Conservation (phyloP, 2,113 vertebrate species). For the Oreotragus oreotragus region DNA sequence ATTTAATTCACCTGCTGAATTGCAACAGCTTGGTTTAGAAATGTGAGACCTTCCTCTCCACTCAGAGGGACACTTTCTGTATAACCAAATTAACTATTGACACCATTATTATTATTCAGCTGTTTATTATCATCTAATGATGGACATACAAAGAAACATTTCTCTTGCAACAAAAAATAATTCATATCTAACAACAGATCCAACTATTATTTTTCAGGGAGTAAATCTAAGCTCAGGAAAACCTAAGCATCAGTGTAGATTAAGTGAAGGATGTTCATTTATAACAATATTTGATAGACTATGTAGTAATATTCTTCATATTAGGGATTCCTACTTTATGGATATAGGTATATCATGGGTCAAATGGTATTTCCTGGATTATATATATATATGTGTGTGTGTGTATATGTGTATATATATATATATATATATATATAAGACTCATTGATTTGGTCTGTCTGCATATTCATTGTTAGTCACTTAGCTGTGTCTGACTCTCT, state of each 20-base stretch:
- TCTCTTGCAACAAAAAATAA: background rate
- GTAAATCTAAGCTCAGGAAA: slow-evolving; percentile 4
- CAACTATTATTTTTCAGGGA: slow-evolving; percentile 3
- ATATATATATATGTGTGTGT: background rate
- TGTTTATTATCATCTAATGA: slow-evolving; percentile 51
- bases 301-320: background rate
- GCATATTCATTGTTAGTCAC: background rate
- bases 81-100: slow-evolving; percentile 65
- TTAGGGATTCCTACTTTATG: background rate
- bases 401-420: background rate
- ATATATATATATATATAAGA: background rate
- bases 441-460: background rate
- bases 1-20: slow-evolving; percentile 77
- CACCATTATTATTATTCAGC: slow-evolving; percentile 46
- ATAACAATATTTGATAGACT: background rate
- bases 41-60: slow-evolving; percentile 50
- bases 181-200: background rate
- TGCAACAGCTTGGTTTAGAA: slow-evolving; percentile 59
- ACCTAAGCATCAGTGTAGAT: background rate
- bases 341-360: background rate
- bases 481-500: background rate
- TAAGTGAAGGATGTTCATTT: slow-evolving; percentile 15
- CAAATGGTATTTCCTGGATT: background rate
- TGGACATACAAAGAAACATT: background rate
- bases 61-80: slow-evolving; percentile 55